Evolutionary conservation across 1,140 invertebrate genomes (phyloP).

Genomic region (Magallana ariakensis): DNA sequence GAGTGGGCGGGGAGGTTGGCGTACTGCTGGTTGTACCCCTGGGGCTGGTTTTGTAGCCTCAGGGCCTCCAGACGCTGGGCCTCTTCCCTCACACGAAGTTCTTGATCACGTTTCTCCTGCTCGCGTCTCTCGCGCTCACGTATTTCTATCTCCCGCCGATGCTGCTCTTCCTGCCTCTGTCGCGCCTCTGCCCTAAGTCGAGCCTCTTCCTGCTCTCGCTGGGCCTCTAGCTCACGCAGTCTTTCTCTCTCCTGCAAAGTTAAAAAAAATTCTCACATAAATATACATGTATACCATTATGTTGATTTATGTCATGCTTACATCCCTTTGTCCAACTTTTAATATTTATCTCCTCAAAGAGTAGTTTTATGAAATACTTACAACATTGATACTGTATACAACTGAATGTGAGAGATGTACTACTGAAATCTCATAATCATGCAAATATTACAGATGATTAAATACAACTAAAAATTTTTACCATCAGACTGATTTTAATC

Average conservation of each 20-base stretch:
- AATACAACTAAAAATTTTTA: too few relatives aligned
- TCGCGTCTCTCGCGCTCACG: slow-evolving; percentile 67
- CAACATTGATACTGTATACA: too few relatives aligned
- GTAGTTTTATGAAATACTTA: too few relatives aligned
- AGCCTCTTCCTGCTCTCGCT: slow-evolving; percentile 73
- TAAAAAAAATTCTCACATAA: not conserved
- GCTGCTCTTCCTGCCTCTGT: slow-evolving; percentile 69
- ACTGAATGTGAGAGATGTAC: too few relatives aligned
- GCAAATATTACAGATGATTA: too few relatives aligned
- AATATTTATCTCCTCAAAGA: too few relatives aligned
- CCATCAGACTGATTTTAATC: too few relatives aligned
- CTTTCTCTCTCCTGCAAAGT: slow-evolving; percentile 72
- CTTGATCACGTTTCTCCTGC: slow-evolving; percentile 69
- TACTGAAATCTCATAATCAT: too few relatives aligned
- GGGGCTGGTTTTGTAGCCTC: slow-evolving; percentile 54
- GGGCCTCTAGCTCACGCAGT: slow-evolving; percentile 71
- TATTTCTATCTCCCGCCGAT: slow-evolving; percentile 66
- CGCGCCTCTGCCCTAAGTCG: slow-evolving; percentile 68
- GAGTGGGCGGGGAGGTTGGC: slow-evolving; percentile 67
- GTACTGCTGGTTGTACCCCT: slow-evolving; percentile 62
- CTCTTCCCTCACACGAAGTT: slow-evolving; percentile 70
- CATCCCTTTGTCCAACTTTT: too few relatives aligned
- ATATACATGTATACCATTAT: too few relatives aligned
- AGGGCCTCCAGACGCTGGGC: slow-evolving; percentile 66
- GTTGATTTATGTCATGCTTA: too few relatives aligned